Evolutionary conservation across 2,888 invertebrate species (phyloP).

Genomic region (Itoplectis maculator): DNA sequence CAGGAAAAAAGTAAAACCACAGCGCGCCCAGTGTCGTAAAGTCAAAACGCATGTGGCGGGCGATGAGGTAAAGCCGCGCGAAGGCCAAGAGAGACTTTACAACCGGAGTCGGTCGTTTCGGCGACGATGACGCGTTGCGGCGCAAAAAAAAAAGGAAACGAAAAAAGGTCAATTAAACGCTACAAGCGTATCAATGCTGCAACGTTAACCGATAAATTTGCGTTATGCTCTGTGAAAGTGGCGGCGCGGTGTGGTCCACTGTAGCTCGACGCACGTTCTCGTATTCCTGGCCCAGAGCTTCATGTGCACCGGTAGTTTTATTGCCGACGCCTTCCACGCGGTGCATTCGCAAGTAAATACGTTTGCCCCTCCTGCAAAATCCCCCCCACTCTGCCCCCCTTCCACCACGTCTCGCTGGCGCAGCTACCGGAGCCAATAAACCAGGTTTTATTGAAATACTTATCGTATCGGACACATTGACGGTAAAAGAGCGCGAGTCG

Average conservation of each 20-base stretch:
- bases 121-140: conserved; percentile 16
- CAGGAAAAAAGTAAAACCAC: neutral
- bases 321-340: conserved; percentile 65
- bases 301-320: conserved; percentile 70
- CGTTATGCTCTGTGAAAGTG: conserved; percentile 70
- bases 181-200: conserved; percentile 59
- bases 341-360: conserved; percentile 71
- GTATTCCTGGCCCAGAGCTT: conserved; percentile 65
- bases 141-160: neutral
- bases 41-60: conserved; percentile 6
- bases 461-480: conserved; percentile 73
- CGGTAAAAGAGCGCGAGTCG: conserved; percentile 69
- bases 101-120: conserved; percentile 12
- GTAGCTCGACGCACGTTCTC: conserved; percentile 54
- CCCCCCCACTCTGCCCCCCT: conserved; percentile 13
- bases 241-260: conserved; percentile 32
- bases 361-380: conserved; percentile 41
- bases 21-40: conserved; percentile 7
- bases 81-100: conserved; percentile 24
- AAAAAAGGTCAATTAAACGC: conserved; percentile 67
- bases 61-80: conserved; percentile 28
- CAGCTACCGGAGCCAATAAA: conserved; percentile 71
- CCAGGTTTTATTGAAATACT: conserved; percentile 78
- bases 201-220: conserved; percentile 71
- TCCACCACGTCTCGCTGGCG: conserved; percentile 16